Evolutionary conservation across 2,888 invertebrate species (phyloP).

Genomic region (Hyposoter dolosus): DNA sequence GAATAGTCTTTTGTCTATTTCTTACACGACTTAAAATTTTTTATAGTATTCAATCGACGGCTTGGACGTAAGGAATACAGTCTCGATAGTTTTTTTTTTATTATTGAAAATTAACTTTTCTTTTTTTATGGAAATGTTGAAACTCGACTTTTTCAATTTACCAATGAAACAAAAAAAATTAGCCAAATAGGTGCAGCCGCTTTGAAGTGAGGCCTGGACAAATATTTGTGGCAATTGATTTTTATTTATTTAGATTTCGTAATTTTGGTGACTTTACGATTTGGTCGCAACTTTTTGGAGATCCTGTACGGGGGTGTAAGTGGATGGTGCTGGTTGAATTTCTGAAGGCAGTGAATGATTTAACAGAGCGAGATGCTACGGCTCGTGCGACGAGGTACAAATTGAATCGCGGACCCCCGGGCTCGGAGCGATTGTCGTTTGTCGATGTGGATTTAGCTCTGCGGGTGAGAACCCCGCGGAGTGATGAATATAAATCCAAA

Average conservation of each 20-base stretch:
- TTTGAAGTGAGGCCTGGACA: too few species aligned
- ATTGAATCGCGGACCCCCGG: conserved; percentile 64
- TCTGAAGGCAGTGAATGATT: conserved; percentile 59
- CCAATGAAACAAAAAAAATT: too few species aligned
- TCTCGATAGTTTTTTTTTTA: too few species aligned
- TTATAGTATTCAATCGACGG: background rate
- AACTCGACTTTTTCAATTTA: too few species aligned
- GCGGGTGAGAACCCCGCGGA: conserved; percentile 63
- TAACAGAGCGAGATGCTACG: conserved; percentile 56
- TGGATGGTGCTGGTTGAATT: conserved; percentile 54
- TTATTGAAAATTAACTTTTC: too few species aligned
- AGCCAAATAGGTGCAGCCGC: too few species aligned
- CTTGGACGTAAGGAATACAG: too few species aligned
- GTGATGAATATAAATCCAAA: conserved; percentile 66
- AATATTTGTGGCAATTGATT: too few species aligned
- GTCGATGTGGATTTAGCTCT: conserved; percentile 64
- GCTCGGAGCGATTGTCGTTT: conserved; percentile 66
- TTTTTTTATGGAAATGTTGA: too few species aligned
- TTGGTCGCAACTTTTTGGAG: background rate
- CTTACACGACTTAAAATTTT: too few species aligned
- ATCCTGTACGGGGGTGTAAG: background rate
- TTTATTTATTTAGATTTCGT: background rate
- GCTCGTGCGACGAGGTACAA: conserved; percentile 58
- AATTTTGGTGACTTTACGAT: background rate
- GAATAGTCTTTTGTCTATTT: background rate